These are phyloP conservation scores for Sitodiplosis mosellana DNA, from an alignment of 1,140 invertebrate genomes.

Conservation along the genomic window DNA sequence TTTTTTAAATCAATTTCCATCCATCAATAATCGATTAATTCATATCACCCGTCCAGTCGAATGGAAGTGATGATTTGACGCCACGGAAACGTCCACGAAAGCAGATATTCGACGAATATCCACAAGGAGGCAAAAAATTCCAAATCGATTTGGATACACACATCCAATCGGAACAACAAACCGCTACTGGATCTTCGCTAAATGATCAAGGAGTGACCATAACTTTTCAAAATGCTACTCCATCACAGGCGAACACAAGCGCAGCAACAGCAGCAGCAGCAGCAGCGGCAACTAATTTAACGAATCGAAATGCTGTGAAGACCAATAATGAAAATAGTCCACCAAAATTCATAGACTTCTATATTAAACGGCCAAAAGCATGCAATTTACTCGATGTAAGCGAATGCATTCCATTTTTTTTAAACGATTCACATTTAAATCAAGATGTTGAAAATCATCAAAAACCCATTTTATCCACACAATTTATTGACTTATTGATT, in stretches of 20 bases:
- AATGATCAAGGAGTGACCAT: too few relatives aligned
- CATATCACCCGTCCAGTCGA: too few relatives aligned
- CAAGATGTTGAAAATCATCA: background rate
- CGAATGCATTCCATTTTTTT: background rate
- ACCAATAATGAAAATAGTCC: conserved; percentile 18
- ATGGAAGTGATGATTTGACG: conserved; percentile 26
- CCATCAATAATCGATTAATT: too few relatives aligned
- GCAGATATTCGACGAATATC: background rate
- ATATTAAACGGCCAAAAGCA: conserved; percentile 2
- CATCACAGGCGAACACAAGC: background rate
- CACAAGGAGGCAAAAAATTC: too few relatives aligned
- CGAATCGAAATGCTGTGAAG: conserved; percentile 22
- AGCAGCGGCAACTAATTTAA: conserved; percentile 13
- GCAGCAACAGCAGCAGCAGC: conserved; percentile 1
- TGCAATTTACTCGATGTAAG: too few relatives aligned
- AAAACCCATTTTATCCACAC: too few relatives aligned
- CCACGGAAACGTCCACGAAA: conserved; percentile 32
- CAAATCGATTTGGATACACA: too few relatives aligned
- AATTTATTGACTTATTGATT: too few relatives aligned
- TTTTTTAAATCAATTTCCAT: too few relatives aligned
- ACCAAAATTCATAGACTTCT: conserved; percentile 21
- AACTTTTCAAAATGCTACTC: background rate
- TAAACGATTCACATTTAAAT: background rate
- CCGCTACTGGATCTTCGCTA: too few relatives aligned
- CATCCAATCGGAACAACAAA: background rate